Evolutionary conservation across 2,888 invertebrate genomes (phyloP), one percentile per base, ranked within the genome.

Genomic region (Yponomeuta malinellus): DNA sequence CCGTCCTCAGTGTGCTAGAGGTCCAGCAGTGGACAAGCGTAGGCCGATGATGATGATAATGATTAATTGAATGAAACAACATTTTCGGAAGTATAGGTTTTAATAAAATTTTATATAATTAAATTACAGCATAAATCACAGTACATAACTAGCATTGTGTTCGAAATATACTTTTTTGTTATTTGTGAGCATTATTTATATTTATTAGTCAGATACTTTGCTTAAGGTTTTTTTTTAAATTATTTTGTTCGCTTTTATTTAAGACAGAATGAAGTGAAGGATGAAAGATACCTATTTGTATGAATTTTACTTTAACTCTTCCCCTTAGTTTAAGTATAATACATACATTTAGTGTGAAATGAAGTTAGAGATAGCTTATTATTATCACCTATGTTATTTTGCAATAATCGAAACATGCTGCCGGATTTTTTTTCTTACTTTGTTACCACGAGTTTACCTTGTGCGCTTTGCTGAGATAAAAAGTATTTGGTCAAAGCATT

Each of bases 21-120:
- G 23, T 23, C 23, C 23, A 23, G 23, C 23, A 23, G 23, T 23
- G 23, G 0, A 23, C 23, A 23, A 23, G 23, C 23, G 23, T 23
- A 23, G 23, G 23, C 23, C 23, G 23, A 23, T 23, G 23, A 23
- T 23, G 23, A 23, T 23, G 23, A 23, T 23, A 23, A 23, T 23
- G 23, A 12, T 2, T 10, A 37, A 72, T 71, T 68, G 74, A 90
- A 87, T 86, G 75, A 88, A 90, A 91, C 84, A 80, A 74, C 76
- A 75, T 72, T 79, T 71, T 79, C 86, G 87, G 91, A 92, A 92
- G 92, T 92, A 92, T 91, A 90, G 89, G 89, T 90, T 92, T 87
- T 92, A 92, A 88, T 92, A 92, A 92, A 93, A 90, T 84, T 89
- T 89, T 79, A 88, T 85, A 88, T 89, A 88, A 83, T 88, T 89